Evolutionary conservation across 2,888 invertebrate genomes (phyloP), one percentile per base, ranked within the genome.

Genomic region (Meteorus cinctellus): DNA sequence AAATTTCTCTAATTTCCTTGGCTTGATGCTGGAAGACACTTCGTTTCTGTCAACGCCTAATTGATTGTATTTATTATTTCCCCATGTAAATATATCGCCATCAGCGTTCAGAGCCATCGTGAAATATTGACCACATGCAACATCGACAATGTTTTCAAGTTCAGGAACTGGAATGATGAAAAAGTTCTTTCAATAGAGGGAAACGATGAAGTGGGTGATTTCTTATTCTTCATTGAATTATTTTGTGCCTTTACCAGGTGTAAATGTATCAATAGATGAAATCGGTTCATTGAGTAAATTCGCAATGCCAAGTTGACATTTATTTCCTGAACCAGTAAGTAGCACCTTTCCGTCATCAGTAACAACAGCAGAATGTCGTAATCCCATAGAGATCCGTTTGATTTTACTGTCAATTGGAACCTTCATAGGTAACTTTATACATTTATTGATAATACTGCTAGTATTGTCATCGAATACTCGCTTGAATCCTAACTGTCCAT

Each of bases 11-110:
- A 90, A 29, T 87, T 90, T 87, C 90, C 86, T 59, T 88, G 86
- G 92, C 89, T 91, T 79, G 92, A 67, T 36, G 6, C 70, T 65
- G 74, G 71, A 73, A 71, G 89, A 85, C 90, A 70, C 31, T 51
- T 92, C 78, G 88, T 89, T 89, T 72, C 91, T 89, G 82, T 92
- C 92, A 12, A 93, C 84, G 14, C 95, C 93, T 70, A 96, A 89
- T 86, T 97, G 97, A 0, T 96, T 95, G 88, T 94, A 94, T 89
- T 94, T 96, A 85, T 96, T 97, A 84, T 95, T 95, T 34, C 97
- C 97, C 93, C 96, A 96, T 16, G 91, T 93, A 91, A 91, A 95
- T 77, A 94, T 90, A 74, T 91, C 92, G 82, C 93, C 94, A 81
- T 90, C 88, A 29, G 87, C 86, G 60, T 91, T 91, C 72, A 93